phyloP scores from a whole-genome alignment of 2,113 vertebrate species.

The Himantopus leucocephalus region DNA sequence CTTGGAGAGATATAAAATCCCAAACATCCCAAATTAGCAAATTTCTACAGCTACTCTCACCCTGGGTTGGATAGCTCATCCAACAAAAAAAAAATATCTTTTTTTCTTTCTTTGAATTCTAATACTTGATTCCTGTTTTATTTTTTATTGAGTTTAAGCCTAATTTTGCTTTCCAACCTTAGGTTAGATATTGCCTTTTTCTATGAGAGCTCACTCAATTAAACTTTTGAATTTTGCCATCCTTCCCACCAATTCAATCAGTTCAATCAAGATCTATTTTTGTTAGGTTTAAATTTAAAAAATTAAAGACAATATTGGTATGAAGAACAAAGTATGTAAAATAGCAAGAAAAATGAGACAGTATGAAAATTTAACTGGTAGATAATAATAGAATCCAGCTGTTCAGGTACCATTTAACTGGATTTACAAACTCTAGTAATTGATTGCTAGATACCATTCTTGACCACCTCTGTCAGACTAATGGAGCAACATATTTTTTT shows the following conservation, averaged over 20 bases:
- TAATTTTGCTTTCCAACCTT: not conserved
- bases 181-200: not conserved
- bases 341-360: not conserved
- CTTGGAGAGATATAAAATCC: not conserved
- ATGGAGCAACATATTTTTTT: not conserved
- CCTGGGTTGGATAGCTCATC: not conserved
- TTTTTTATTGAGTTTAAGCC: not conserved
- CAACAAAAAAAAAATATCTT: not conserved
- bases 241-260: not conserved
- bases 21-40: not conserved
- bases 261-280: not conserved
- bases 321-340: not conserved
- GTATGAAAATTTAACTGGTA: not conserved
- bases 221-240: not conserved
- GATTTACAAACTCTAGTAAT: not conserved
- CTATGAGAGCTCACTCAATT: not conserved
- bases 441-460: not conserved
- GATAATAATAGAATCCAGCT: not conserved
- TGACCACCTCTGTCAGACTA: not conserved
- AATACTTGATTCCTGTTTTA: not conserved
- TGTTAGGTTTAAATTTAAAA: not conserved
- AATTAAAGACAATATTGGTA: rapidly evolving
- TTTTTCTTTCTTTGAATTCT: not conserved
- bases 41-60: not conserved
- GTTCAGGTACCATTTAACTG: not conserved